Evolutionary conservation across 2,888 invertebrate genomes (phyloP), one percentile per base, ranked within the genome.

Genomic region (Sycophila texana): DNA sequence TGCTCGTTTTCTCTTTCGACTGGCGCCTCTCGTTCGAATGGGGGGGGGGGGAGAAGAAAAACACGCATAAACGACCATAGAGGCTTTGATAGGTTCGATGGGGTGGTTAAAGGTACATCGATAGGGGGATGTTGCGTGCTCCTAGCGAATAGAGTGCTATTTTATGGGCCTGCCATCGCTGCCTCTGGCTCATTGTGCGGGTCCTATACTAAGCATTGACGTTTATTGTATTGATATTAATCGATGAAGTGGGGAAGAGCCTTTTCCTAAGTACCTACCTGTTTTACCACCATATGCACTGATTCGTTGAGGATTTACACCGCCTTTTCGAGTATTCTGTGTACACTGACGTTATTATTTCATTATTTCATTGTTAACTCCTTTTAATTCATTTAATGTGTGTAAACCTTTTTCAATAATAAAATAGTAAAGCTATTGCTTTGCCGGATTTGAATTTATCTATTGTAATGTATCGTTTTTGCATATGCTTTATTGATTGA

Each of bases 141-240:
- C 82, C 83, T 81, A 58, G 75, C 79, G 81, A 84, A 85, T 85
- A 81, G 85, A 85, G 86, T 83, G 86, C 83, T 84, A 84, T 84
- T 86, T 87, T 86, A 85, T 80, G 82, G 82, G 81, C 73, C 80
- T 74, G 68, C 77, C 77, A 39, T 68, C 73, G 53, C 60, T 16
- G 7, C 47, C 18, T 70, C 30, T 49, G 13, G 4, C 10, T 22
- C 39, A 30, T 55, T 51, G 55, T 4, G 14, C 20, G 58, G 57
- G 26, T 12, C 61, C 75, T 7, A 53, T 22, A 7, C 10, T 26
- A 30, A 58, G 81, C 84, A 86, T 83, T 85, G 85, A 85, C 87
- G 84, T 87, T 88, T 87, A 88, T 87, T 89, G 86, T 86, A 88
- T 89, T 87, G 88, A 89, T 89, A 89, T 89, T 88, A 89, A 89